Conservation (phyloP, 2,888 invertebrate species). For the Heliothis peltigera region DNA sequence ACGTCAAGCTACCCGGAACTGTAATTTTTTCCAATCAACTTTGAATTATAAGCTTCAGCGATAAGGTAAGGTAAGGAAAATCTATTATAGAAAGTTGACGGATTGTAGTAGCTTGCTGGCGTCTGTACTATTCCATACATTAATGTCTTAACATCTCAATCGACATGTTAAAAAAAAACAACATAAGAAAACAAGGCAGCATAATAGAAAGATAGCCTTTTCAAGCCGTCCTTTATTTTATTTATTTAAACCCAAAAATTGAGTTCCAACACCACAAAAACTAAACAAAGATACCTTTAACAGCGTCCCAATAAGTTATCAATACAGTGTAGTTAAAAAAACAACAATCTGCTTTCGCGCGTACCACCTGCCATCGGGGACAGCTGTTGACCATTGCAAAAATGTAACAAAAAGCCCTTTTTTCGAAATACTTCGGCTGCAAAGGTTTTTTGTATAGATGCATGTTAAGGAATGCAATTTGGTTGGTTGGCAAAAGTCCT, state of each 20-base stretch:
- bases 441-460: neutral
- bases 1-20: too few species aligned
- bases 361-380: conserved; percentile 30
- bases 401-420: conserved; percentile 23
- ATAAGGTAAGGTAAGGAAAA: too few species aligned
- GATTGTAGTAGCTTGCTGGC: too few species aligned
- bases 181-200: neutral
- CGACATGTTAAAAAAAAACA: neutral
- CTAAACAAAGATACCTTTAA: conserved; percentile 4
- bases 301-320: conserved; percentile 33
- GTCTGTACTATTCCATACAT: too few species aligned
- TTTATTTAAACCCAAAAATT: conserved; percentile 9
- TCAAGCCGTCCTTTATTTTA: too few species aligned
- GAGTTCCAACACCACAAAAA: neutral
- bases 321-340: conserved; percentile 38
- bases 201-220: too few species aligned
- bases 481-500: neutral
- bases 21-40: too few species aligned
- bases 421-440: neutral
- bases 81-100: too few species aligned
- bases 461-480: neutral
- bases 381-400: conserved; percentile 37
- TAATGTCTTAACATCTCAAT: neutral
- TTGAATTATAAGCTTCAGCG: too few species aligned
- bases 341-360: conserved; percentile 21